Evolutionary conservation across 2,797 vertebrate genomes (phyloP).

Genomic region (Sebastes melanostomus): DNA sequence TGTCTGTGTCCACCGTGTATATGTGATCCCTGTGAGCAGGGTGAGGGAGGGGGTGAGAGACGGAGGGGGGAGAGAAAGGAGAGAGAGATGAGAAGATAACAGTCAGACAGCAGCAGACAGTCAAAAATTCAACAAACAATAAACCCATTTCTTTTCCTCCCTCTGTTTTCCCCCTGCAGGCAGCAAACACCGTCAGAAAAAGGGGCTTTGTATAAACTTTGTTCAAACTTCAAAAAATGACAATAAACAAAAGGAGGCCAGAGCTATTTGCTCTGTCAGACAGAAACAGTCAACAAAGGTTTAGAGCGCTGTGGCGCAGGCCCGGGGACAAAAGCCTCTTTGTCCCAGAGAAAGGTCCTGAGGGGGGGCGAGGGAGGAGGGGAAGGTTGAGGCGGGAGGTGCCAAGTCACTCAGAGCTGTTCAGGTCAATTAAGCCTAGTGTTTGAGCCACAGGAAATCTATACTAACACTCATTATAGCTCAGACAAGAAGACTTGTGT

Average conservation of each 20-base stretch:
- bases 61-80: constrained; percentile 7
- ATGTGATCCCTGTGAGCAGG: constrained; percentile 93
- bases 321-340: constrained; percentile 79
- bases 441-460: constrained; percentile 84
- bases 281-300: constrained; percentile 84
- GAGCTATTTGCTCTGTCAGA: constrained; percentile 80
- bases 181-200: constrained; percentile 67
- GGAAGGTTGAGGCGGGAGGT: constrained; percentile 71
- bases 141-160: constrained; percentile 46
- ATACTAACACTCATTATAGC: constrained; percentile 84
- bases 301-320: constrained; percentile 73
- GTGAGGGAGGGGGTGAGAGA: constrained; percentile 1
- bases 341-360: constrained; percentile 77
- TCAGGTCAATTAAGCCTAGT: constrained; percentile 87
- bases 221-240: constrained; percentile 78
- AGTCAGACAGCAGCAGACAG: constrained; percentile 69
- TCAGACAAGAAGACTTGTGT: constrained; percentile 77
- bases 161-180: constrained; percentile 55
- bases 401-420: constrained; percentile 84
- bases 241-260: constrained; percentile 81
- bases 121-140: constrained; percentile 68
- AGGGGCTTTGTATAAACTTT: constrained; percentile 80
- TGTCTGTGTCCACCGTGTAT: constrained; percentile 97
- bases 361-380: constrained; percentile 42
- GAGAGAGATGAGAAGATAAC: constrained; percentile 63